Percentiles rank a stretch among this genome's conserved stretches.
These are phyloP conservation scores for Erythrolamprus reginae DNA, from an alignment of 2,113 vertebrate species.

Conservation along the genomic window DNA sequence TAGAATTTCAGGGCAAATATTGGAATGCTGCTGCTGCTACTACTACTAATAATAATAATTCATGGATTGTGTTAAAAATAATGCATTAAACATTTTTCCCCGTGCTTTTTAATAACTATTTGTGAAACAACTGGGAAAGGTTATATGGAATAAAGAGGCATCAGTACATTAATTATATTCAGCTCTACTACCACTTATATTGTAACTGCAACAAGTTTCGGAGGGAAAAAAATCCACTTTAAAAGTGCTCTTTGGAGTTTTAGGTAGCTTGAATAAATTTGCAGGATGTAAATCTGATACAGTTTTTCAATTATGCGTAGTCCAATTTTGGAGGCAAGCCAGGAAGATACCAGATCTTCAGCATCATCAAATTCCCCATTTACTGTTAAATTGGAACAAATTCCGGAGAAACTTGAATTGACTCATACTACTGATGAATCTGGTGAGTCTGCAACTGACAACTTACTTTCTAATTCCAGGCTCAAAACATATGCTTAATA, in stretches of 20 bases:
- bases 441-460: slow-evolving; percentile 32
- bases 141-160: neutral
- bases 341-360: slow-evolving; percentile 68
- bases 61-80: neutral
- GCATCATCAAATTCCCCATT: slow-evolving; percentile 71
- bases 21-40: neutral
- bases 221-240: neutral
- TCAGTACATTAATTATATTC: neutral
- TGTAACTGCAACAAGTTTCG: neutral
- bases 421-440: slow-evolving; percentile 47
- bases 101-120: neutral
- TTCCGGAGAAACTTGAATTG: slow-evolving; percentile 69
- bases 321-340: slow-evolving; percentile 78
- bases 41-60: neutral
- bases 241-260: neutral
- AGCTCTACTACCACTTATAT: neutral
- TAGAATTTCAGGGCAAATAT: neutral
- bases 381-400: slow-evolving; percentile 62
- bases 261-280: neutral
- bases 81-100: neutral
- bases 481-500: neutral
- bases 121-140: neutral
- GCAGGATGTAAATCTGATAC: neutral
- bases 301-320: slow-evolving; percentile 55
- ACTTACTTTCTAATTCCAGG: neutral